These are phyloP conservation scores for Spilarctia lutea DNA, from an alignment of 2,888 invertebrate species.

Conservation along the genomic window DNA sequence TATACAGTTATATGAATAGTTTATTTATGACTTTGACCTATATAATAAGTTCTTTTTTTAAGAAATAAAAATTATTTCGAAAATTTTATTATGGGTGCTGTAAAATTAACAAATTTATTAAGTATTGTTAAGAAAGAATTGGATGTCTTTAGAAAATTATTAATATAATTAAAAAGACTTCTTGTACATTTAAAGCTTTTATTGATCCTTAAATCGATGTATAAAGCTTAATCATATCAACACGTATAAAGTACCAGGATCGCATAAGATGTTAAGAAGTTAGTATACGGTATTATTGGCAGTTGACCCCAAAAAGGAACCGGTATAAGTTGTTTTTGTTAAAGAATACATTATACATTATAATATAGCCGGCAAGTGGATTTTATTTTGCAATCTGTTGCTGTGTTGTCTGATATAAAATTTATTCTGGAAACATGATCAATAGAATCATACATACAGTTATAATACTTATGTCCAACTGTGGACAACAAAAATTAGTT, in stretches of 20 bases:
- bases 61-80: background rate
- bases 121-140: no score
- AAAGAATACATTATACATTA: slow-evolving; percentile 4
- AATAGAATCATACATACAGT: no score
- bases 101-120: background rate
- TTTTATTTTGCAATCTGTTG: background rate
- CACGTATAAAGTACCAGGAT: slow-evolving; percentile 24
- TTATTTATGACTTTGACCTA: background rate
- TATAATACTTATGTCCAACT: no score
- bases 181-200: background rate
- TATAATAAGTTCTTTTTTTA: background rate
- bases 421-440: background rate
- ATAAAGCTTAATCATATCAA: slow-evolving; percentile 5
- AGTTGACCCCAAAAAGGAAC: slow-evolving; percentile 16
- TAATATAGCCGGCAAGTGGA: background rate
- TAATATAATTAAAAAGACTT: no score
- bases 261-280: slow-evolving; percentile 22
- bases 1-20: background rate
- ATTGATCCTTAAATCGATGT: background rate
- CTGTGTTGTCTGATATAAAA: background rate
- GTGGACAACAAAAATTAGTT: no score
- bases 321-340: slow-evolving; percentile 18
- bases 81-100: background rate
- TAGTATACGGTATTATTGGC: slow-evolving; percentile 18
- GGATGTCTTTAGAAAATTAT: no score